Evolutionary conservation across 2,888 invertebrate genomes (phyloP).

Genomic region (Calameuta pallipes): DNA sequence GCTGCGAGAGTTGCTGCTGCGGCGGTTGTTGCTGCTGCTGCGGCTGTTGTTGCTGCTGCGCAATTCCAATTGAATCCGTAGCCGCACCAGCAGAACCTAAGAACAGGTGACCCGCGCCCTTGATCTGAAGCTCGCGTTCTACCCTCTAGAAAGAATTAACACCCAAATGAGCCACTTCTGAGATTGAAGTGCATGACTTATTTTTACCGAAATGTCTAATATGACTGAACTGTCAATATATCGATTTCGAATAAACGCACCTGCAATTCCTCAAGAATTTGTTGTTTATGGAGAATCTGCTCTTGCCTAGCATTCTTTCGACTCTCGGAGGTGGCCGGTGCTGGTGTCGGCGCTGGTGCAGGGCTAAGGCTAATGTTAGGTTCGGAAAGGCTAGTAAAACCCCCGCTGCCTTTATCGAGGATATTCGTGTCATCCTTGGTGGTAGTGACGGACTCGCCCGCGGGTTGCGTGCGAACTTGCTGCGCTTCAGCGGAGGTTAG

Average conservation of each 20-base stretch:
- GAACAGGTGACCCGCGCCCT: slow-evolving; percentile 60
- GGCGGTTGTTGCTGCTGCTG: slow-evolving; percentile 34
- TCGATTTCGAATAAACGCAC: slow-evolving; percentile 32
- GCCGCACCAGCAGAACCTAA: slow-evolving; percentile 49
- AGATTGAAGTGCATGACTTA: neutral
- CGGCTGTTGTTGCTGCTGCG: slow-evolving; percentile 28
- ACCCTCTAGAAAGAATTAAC: slow-evolving; percentile 69
- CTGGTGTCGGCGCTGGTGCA: slow-evolving; percentile 31
- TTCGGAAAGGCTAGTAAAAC: slow-evolving; percentile 54
- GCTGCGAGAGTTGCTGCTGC: slow-evolving; percentile 25
- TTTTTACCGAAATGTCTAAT: neutral
- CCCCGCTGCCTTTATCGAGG: slow-evolving; percentile 66
- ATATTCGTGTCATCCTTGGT: slow-evolving; percentile 68
- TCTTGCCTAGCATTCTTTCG: slow-evolving; percentile 68
- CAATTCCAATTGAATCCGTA: slow-evolving; percentile 40
- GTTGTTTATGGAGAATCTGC: slow-evolving; percentile 76
- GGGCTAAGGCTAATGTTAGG: slow-evolving; percentile 58
- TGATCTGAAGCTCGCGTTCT: slow-evolving; percentile 75
- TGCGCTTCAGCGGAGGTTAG: slow-evolving; percentile 72
- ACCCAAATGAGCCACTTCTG: neutral
- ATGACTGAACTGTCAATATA: neutral
- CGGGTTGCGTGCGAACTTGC: slow-evolving; percentile 67
- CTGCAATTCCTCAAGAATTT: slow-evolving; percentile 75
- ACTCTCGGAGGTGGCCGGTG: slow-evolving; percentile 46
- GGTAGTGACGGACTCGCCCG: slow-evolving; percentile 56